Evolutionary conservation across 1,140 invertebrate species (phyloP).

Genomic region (Hylaeus anthracinus): DNA sequence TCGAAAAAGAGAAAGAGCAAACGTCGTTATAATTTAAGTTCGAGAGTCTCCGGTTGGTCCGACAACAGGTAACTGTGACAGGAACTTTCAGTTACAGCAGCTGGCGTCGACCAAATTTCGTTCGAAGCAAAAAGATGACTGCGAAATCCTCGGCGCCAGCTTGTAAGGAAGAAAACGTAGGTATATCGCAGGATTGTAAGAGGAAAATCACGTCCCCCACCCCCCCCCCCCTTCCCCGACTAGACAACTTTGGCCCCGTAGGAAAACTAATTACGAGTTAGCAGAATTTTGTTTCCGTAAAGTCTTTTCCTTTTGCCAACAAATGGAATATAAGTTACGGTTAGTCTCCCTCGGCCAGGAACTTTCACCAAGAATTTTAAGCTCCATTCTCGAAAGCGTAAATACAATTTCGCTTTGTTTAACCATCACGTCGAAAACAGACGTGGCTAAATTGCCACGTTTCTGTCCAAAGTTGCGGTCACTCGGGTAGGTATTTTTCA

Average conservation of each 20-base stretch:
- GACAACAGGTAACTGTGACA: background rate
- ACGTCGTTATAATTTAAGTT: background rate
- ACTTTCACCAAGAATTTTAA: too few species aligned
- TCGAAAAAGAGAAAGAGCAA: background rate
- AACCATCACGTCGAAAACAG: background rate
- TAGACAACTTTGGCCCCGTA: background rate
- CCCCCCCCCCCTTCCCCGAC: background rate
- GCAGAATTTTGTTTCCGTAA: slow-evolving; percentile 23
- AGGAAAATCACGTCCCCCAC: background rate
- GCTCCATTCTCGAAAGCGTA: too few species aligned
- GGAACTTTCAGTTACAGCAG: background rate
- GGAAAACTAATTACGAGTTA: background rate
- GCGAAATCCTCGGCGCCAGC: background rate
- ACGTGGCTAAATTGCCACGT: too few species aligned
- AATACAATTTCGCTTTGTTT: background rate
- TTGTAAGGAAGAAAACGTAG: background rate
- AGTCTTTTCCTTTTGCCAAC: too few species aligned
- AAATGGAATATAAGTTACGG: too few species aligned
- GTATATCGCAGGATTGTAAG: background rate
- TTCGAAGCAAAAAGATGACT: slow-evolving; percentile 4
- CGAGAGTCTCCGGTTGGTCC: background rate
- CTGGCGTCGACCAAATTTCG: background rate
- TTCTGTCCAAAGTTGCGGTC: too few species aligned
- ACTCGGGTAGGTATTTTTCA: too few species aligned
- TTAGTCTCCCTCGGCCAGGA: too few species aligned